These are phyloP conservation scores for Bombus sibiricus DNA, from an alignment of 1,140 invertebrate genomes.

Conservation along the genomic window DNA sequence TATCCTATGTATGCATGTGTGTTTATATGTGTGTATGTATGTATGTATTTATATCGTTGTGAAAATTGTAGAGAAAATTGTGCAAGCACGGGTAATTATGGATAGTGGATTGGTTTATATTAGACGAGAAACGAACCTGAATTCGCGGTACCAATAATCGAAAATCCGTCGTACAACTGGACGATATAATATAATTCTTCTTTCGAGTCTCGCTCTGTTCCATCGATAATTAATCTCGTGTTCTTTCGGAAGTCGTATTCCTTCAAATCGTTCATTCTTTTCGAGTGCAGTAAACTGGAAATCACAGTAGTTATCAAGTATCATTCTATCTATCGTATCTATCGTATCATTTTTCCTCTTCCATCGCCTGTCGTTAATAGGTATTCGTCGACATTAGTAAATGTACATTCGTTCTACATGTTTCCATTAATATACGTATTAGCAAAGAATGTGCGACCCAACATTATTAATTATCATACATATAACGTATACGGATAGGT, in stretches of 20 bases:
- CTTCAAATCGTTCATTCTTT: neutral
- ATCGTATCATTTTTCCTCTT: neutral
- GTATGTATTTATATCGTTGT: no score
- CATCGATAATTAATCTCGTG: constrained; percentile 61
- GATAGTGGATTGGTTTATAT: neutral
- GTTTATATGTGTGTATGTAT: no score
- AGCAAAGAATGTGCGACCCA: no score
- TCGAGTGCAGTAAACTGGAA: neutral
- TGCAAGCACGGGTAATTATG: no score
- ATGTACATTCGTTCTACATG: neutral
- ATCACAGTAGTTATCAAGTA: neutral
- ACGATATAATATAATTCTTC: constrained; percentile 90
- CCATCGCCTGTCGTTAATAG: neutral
- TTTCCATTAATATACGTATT: neutral
- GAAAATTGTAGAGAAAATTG: no score
- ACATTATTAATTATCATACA: neutral
- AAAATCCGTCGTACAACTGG: constrained; percentile 91
- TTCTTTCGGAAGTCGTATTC: constrained; percentile 13
- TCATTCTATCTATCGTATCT: neutral
- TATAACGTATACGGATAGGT: no score
- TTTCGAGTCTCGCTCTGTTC: constrained; percentile 79
- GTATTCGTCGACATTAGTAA: neutral
- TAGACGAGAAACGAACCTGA: constrained; percentile 84
- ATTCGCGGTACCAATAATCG: constrained; percentile 91
- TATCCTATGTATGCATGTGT: no score